A percentile compares a stretch with the other conserved stretches of the same genome.
phyloP scores from a whole-genome alignment of 2,113 vertebrate genomes.

The Panthera leo region DNA sequence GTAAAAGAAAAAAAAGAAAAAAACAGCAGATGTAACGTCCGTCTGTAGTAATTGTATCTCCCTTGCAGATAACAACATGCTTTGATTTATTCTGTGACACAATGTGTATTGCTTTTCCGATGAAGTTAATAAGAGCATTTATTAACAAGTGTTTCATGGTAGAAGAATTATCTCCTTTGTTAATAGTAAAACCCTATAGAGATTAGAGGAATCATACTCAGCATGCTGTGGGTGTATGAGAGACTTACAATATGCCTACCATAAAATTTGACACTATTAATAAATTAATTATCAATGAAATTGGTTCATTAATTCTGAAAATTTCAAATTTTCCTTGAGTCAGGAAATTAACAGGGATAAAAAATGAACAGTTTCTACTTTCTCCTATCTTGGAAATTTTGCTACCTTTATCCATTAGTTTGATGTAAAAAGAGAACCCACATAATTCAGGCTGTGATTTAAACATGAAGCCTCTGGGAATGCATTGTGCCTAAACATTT shows the following conservation, averaged over 20 bases:
- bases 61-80: background rate
- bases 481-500: background rate
- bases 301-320: constrained; percentile 33
- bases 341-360: background rate
- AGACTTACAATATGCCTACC: background rate
- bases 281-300: constrained; percentile 40
- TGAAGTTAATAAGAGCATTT: background rate
- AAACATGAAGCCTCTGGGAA: background rate
- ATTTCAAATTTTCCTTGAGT: background rate
- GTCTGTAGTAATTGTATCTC: background rate
- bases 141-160: background rate
- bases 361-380: background rate
- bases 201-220: background rate
- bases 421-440: background rate
- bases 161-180: background rate
- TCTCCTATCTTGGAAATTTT: background rate
- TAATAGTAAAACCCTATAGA: background rate
- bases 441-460: background rate
- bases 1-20: background rate
- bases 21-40: background rate
- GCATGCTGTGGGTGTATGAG: background rate
- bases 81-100: background rate
- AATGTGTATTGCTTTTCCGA: background rate
- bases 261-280: background rate
- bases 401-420: background rate